Evolutionary conservation across 2,888 invertebrate species (phyloP).

Genomic region (Idaea aversata): DNA sequence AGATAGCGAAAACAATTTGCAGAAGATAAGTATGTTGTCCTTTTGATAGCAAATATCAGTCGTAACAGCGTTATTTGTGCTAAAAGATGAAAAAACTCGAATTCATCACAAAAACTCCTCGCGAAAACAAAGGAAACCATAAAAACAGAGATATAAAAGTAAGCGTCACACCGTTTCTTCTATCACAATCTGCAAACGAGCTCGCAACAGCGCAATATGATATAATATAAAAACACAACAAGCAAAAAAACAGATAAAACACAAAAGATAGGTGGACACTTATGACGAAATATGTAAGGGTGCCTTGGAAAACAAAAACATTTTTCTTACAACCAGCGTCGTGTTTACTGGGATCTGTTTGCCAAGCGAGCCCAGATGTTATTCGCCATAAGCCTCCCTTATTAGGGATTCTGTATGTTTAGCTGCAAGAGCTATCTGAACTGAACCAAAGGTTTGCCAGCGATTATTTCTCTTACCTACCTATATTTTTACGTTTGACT

Average conservation of each 20-base stretch:
- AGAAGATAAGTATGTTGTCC: background rate
- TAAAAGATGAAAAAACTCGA: background rate
- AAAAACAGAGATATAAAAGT: conserved; percentile 3
- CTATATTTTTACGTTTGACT: background rate
- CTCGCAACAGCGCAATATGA: conserved; percentile 14
- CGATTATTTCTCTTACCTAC: conserved; percentile 56
- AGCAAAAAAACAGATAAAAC: conserved; percentile 27
- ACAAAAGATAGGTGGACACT: conserved; percentile 42
- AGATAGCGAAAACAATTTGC: background rate
- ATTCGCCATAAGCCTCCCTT: conserved; percentile 75
- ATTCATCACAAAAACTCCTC: conserved; percentile 1
- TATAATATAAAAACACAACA: conserved; percentile 16
- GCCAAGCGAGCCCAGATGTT: conserved; percentile 76
- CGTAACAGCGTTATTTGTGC: background rate
- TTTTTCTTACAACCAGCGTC: conserved; percentile 68
- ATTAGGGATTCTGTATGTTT: conserved; percentile 74
- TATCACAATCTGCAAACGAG: conserved; percentile 17
- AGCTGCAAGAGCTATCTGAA: conserved; percentile 44
- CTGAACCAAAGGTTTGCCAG: background rate
- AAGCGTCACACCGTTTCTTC: conserved; percentile 7
- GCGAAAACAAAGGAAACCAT: background rate
- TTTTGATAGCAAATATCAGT: background rate
- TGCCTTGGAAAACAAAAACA: conserved; percentile 67
- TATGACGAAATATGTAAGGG: conserved; percentile 55
- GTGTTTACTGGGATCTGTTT: conserved; percentile 75